A percentile compares a stretch with the other conserved stretches of the same genome.
These are phyloP conservation scores for Pseudeuparius sepicola DNA, from an alignment of 2,888 invertebrate species.

Conservation along the genomic window DNA sequence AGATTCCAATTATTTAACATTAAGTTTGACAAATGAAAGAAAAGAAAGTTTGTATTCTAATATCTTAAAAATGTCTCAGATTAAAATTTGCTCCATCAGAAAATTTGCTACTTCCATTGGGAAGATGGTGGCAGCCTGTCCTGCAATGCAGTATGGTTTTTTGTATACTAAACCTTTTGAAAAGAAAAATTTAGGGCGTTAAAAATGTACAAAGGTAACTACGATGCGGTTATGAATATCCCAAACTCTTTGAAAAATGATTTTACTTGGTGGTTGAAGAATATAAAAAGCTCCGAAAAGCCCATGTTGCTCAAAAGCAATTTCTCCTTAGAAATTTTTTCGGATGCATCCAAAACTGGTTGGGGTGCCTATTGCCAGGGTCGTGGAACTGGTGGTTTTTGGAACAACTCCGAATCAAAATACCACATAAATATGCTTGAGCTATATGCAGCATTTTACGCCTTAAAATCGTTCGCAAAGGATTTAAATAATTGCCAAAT, in stretches of 20 bases:
- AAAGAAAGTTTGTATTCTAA: too few species aligned
- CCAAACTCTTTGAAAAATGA: background rate
- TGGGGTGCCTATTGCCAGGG: constrained; percentile 7
- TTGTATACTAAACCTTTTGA: constrained; percentile 2
- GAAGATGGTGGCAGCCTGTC: constrained; percentile 8
- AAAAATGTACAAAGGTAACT: background rate
- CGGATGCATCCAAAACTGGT: constrained; percentile 8
- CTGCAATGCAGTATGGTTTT: constrained; percentile 3
- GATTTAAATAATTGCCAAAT: constrained; percentile 8
- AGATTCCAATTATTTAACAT: too few species aligned
- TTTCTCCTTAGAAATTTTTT: constrained; percentile 4
- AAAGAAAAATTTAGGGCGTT: background rate
- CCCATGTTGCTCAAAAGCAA: too few species aligned
- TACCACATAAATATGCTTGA: constrained; percentile 10
- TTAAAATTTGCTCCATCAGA: constrained; percentile 1
- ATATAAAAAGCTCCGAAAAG: background rate
- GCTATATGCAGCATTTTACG: constrained; percentile 11
- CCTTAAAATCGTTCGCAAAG: constrained; percentile 12
- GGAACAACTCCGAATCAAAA: constrained; percentile 4
- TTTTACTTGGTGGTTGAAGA: constrained; percentile 11
- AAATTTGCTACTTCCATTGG: constrained; percentile 6
- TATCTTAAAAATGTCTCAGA: too few species aligned
- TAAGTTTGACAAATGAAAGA: too few species aligned
- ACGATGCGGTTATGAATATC: constrained; percentile 1
- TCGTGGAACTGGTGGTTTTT: constrained; percentile 10